phyloP scores from a whole-genome alignment of 1,140 invertebrate species.

The Drosophila lini region DNA sequence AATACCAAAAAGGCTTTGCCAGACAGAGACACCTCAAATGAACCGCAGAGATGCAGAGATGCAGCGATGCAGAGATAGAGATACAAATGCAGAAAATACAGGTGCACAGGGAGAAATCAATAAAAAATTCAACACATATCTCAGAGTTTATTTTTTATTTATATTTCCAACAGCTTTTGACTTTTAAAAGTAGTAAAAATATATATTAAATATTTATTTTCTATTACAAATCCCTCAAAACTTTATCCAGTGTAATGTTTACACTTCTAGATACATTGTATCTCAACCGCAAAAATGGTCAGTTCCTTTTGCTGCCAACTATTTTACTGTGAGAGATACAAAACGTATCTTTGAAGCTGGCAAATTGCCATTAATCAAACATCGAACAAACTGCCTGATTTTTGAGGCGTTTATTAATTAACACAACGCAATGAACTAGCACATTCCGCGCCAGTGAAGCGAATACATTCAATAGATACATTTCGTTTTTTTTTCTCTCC shows the following conservation, averaged over 20 bases:
- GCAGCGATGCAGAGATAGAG: constrained; percentile 15
- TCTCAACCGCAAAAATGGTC: constrained; percentile 25
- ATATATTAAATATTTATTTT: too few species aligned
- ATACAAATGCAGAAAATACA: constrained; percentile 6
- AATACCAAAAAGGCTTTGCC: constrained; percentile 14
- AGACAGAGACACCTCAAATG: constrained; percentile 66
- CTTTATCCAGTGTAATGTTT: background rate
- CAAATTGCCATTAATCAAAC: constrained; percentile 66
- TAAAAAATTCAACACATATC: background rate
- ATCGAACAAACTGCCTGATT: constrained; percentile 26
- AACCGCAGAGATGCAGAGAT: constrained; percentile 49
- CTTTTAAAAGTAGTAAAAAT: too few species aligned
- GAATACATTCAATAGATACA: constrained; percentile 38
- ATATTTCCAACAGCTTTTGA: too few species aligned
- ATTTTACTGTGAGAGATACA: constrained; percentile 28
- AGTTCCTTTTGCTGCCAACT: constrained; percentile 10
- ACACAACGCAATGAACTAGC: constrained; percentile 67
- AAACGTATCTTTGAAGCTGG: constrained; percentile 12
- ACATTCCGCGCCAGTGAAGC: constrained; percentile 53
- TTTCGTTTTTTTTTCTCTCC: constrained; percentile 36
- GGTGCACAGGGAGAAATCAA: background rate
- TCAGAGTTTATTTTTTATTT: too few species aligned
- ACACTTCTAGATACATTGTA: constrained; percentile 9
- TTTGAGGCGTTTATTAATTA: constrained; percentile 58
- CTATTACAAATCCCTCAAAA: too few species aligned